These are phyloP conservation scores for Octodon degus DNA, from an alignment of 2,113 vertebrate species.

Conservation along the genomic window DNA sequence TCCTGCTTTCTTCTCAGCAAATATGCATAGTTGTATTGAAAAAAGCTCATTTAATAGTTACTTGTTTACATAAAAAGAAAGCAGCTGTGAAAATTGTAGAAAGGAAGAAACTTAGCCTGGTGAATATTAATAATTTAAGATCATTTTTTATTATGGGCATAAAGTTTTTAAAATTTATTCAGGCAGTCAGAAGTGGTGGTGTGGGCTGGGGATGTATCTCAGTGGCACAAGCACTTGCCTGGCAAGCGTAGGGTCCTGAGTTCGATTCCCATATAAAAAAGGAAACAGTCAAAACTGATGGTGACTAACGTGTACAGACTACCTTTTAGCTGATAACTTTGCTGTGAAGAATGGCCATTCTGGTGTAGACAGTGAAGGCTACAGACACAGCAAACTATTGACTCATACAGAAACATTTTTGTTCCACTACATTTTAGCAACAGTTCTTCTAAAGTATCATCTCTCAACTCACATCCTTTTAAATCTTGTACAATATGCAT, in stretches of 20 bases:
- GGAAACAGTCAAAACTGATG: background rate
- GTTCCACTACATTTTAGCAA: background rate
- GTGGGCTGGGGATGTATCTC: too few species aligned
- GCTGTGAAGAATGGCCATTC: background rate
- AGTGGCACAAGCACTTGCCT: too few species aligned
- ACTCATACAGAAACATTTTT: background rate
- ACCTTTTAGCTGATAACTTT: background rate
- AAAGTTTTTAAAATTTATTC: background rate
- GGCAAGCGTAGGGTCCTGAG: too few species aligned
- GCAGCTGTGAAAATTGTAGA: background rate
- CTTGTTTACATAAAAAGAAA: background rate
- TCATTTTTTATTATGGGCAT: background rate
- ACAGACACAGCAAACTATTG: background rate
- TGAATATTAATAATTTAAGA: background rate
- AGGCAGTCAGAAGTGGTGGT: background rate
- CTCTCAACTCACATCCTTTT: background rate
- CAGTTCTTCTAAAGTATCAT: background rate
- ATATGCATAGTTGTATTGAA: background rate
- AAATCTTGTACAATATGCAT: background rate
- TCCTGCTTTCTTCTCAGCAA: background rate
- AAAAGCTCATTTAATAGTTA: background rate
- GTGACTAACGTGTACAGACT: background rate
- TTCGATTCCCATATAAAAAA: too few species aligned
- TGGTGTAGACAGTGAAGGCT: background rate
- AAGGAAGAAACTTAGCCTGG: background rate